Conservation (phyloP, 2,797 vertebrate species). For the Steatocranus sp. region DNA sequence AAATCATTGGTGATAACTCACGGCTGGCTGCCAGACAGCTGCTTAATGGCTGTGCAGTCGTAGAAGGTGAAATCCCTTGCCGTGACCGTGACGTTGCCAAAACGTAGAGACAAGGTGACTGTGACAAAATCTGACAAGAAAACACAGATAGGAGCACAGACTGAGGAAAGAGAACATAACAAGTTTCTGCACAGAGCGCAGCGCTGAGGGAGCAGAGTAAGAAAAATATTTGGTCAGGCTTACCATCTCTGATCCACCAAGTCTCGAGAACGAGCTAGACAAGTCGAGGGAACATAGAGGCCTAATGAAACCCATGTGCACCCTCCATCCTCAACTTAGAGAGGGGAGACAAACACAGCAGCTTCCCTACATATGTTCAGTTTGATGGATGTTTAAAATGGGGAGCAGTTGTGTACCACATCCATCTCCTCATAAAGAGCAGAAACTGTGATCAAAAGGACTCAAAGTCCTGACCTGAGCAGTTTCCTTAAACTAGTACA, state of each 20-base stretch:
- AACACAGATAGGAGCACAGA: neutral
- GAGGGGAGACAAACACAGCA: neutral
- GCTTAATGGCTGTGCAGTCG: conserved; percentile 87
- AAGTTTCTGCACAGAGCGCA: neutral
- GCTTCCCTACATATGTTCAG: neutral
- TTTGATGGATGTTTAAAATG: neutral
- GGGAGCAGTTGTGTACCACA: neutral
- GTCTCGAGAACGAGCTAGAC: neutral
- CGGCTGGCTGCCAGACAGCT: conserved; percentile 86
- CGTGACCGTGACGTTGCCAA: conserved; percentile 80
- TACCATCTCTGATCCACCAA: neutral
- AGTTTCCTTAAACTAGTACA: neutral
- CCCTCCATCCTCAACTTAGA: neutral
- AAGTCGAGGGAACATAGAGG: neutral
- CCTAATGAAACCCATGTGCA: neutral
- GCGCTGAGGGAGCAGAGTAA: neutral
- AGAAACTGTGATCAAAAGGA: neutral
- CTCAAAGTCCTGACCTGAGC: neutral
- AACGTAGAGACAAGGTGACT: conserved; percentile 84
- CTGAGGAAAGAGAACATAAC: neutral
- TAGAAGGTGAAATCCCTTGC: conserved; percentile 87
- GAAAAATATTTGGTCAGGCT: conserved; percentile 30
- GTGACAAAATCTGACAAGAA: conserved; percentile 82
- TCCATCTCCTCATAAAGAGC: neutral
- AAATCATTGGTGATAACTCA: conserved; percentile 72